phyloP scores from a whole-genome alignment of 2,797 vertebrate genomes.

The Miichthys miiuy region DNA sequence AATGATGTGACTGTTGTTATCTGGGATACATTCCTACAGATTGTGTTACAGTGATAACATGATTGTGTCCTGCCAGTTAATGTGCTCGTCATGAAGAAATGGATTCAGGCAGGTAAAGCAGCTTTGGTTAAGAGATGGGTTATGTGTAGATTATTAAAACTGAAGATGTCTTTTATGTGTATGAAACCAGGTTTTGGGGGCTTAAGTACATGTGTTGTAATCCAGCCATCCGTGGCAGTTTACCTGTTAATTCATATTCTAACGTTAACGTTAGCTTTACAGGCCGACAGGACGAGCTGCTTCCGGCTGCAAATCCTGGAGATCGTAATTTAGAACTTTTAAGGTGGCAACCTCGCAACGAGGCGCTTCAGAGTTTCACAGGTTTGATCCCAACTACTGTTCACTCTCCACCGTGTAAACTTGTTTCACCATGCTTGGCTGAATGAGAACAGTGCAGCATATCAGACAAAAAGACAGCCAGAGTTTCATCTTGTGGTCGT shows the following conservation, averaged over 20 bases:
- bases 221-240: not conserved
- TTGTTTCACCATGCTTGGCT: too few relatives aligned
- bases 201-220: not conserved
- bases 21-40: slow-evolving; percentile 27
- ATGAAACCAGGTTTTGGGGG: not conserved
- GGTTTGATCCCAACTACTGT: too few relatives aligned
- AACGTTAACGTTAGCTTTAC: not conserved
- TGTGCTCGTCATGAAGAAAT: slow-evolving; percentile 4
- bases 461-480: too few relatives aligned
- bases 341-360: not conserved
- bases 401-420: too few relatives aligned
- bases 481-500: too few relatives aligned
- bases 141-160: slow-evolving; percentile 4
- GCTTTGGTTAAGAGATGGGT: slow-evolving; percentile 15
- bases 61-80: not conserved
- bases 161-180: not conserved
- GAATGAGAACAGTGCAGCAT: too few relatives aligned
- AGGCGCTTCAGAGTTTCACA: too few relatives aligned
- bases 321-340: not conserved
- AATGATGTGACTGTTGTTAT: not conserved
- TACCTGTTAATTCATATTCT: not conserved
- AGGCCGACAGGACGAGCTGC: not conserved
- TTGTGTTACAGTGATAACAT: not conserved
- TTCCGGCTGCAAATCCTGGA: not conserved
- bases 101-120: slow-evolving; percentile 17